Conservation (phyloP, 2,888 invertebrate species). For the Drosophila recens region DNA sequence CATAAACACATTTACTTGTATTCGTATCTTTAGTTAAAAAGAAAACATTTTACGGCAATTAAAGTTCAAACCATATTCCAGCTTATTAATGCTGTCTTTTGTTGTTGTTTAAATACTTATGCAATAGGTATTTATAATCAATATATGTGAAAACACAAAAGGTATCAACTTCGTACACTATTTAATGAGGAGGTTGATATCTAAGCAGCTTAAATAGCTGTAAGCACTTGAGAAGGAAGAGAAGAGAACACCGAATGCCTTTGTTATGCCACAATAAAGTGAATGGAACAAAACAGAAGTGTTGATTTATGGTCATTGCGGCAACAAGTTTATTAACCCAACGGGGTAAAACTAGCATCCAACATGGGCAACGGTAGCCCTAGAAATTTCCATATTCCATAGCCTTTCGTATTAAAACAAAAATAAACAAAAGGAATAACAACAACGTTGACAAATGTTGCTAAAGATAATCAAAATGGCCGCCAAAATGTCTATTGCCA, state of each 20-base stretch:
- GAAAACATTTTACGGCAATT: not conserved
- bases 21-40: not conserved
- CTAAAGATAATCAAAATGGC: slow-evolving; percentile 1
- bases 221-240: slow-evolving; percentile 28
- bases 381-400: slow-evolving; percentile 49
- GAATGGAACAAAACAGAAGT: slow-evolving; percentile 59
- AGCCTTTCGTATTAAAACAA: slow-evolving; percentile 1
- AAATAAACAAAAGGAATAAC: slow-evolving; percentile 7
- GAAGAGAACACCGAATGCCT: slow-evolving; percentile 32
- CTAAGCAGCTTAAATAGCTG: slow-evolving; percentile 32
- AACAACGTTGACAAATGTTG: slow-evolving; percentile 9
- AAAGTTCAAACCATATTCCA: not conserved
- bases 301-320: slow-evolving; percentile 64
- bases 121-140: slow-evolving; percentile 22
- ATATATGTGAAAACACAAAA: slow-evolving; percentile 36
- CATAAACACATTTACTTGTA: not conserved
- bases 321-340: slow-evolving; percentile 75
- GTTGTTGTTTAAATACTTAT: not conserved
- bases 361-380: slow-evolving; percentile 24
- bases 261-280: slow-evolving; percentile 41
- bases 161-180: not conserved
- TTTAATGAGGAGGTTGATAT: not conserved
- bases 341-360: slow-evolving; percentile 2
- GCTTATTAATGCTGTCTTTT: not conserved
- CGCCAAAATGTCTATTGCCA: slow-evolving; percentile 3